Percentiles rank a stretch among this genome's conserved stretches.
phyloP scores from a whole-genome alignment of 2,113 vertebrate genomes.

The Apodemus speciosus region DNA sequence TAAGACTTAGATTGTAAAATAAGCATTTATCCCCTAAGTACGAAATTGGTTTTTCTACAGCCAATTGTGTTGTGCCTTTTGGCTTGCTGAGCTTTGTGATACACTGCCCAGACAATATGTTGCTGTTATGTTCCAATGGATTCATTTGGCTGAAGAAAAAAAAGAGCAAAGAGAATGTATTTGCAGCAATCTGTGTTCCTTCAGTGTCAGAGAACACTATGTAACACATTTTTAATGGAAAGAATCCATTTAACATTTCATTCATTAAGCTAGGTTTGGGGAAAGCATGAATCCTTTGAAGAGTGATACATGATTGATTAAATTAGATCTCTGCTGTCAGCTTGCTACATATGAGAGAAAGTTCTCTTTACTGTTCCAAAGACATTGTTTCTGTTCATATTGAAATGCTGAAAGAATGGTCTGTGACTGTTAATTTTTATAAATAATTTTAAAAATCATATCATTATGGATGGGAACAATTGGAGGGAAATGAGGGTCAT shows the following conservation, averaged over 20 bases:
- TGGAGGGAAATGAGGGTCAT: not conserved
- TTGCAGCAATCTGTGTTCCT: constrained; percentile 47
- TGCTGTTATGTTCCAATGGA: constrained; percentile 3
- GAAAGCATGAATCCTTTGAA: constrained; percentile 14
- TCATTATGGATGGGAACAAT: not conserved
- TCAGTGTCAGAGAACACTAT: constrained; percentile 44
- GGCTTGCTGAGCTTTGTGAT: constrained; percentile 34
- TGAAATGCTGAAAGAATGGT: not conserved
- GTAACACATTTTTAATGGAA: constrained; percentile 38
- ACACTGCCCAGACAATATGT: constrained; percentile 1
- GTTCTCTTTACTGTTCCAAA: constrained; percentile 1
- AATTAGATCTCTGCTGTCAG: constrained; percentile 36
- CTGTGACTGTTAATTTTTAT: not conserved
- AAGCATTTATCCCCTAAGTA: constrained; percentile 7
- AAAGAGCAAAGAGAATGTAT: not conserved
- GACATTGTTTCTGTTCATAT: not conserved
- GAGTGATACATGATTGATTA: constrained; percentile 40
- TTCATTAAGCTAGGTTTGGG: not conserved
- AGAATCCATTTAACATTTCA: constrained; percentile 43
- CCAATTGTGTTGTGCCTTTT: constrained; percentile 40
- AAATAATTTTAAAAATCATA: not conserved
- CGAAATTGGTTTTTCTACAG: constrained; percentile 30
- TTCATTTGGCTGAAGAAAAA: constrained; percentile 22
- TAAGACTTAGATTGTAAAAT: constrained; percentile 7
- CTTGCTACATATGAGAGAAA: not conserved